Evolutionary conservation across 1,140 invertebrate species (phyloP).

Genomic region (Holcopasites calliopsidis): DNA sequence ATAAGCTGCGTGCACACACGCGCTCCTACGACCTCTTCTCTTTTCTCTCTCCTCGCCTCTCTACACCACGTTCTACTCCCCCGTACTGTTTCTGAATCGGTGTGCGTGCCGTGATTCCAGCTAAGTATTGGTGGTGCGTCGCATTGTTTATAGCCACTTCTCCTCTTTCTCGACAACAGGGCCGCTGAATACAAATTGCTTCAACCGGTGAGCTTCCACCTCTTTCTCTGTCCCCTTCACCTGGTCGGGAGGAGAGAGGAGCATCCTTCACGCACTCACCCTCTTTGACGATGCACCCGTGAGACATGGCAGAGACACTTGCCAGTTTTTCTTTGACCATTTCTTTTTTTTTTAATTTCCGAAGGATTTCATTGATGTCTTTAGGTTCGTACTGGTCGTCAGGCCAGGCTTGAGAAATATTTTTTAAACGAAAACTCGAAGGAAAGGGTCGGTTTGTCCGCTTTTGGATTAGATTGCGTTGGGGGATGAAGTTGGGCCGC

Average conservation of each 20-base stretch:
- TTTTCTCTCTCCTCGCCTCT: slow-evolving; percentile 53
- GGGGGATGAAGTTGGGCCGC: too few relatives aligned
- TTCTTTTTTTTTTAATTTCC: background rate
- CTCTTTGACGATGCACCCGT: slow-evolving; percentile 13
- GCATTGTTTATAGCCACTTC: slow-evolving; percentile 77
- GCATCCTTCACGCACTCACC: slow-evolving; percentile 44
- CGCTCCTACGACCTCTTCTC: slow-evolving; percentile 3
- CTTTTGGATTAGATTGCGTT: too few relatives aligned
- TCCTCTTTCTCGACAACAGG: slow-evolving; percentile 71
- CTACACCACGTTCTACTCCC: background rate
- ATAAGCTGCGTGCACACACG: slow-evolving; percentile 35
- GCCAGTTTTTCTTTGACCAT: background rate
- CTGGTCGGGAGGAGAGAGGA: slow-evolving; percentile 16
- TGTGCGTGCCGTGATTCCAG: slow-evolving; percentile 60
- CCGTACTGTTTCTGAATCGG: background rate
- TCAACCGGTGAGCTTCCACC: slow-evolving; percentile 32
- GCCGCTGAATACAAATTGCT: slow-evolving; percentile 74
- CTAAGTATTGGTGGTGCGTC: slow-evolving; percentile 70
- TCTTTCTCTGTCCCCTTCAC: slow-evolving; percentile 48
- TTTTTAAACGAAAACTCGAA: too few relatives aligned
- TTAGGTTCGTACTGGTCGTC: too few relatives aligned
- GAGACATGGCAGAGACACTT: slow-evolving; percentile 4
- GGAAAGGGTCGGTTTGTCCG: too few relatives aligned
- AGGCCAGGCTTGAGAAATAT: too few relatives aligned
- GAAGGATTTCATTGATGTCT: background rate